Percentiles rank a stretch among this genome's conserved stretches.
Conservation (phyloP, 2,113 vertebrate genomes). For the Sus scrofa region T2T-Sscrofa CM000813.6:67667501-67668000, state of each 20-base stretch:
- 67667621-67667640: too few species aligned
- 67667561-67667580: background rate
- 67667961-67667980: background rate
- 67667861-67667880: background rate
- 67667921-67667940: background rate
- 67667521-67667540: background rate
- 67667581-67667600: too few species aligned
- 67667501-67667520: background rate
- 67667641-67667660: too few species aligned
- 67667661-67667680: too few species aligned
- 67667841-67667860: background rate
- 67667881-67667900: too few species aligned
- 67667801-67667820: background rate
- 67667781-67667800: too few species aligned
- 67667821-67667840: background rate
- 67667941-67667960: background rate
- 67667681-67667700: too few species aligned
- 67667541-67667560: background rate
- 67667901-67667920: rapidly evolving
- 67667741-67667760: background rate
- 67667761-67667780: rapidly evolving
- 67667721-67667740: background rate
- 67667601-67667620: too few species aligned
- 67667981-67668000: background rate
- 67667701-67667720: too few species aligned